Percentiles rank a stretch among this genome's conserved stretches.
These are phyloP conservation scores for Eucera pruinosa DNA, from an alignment of 2,888 invertebrate genomes.

Conservation along the genomic window DNA sequence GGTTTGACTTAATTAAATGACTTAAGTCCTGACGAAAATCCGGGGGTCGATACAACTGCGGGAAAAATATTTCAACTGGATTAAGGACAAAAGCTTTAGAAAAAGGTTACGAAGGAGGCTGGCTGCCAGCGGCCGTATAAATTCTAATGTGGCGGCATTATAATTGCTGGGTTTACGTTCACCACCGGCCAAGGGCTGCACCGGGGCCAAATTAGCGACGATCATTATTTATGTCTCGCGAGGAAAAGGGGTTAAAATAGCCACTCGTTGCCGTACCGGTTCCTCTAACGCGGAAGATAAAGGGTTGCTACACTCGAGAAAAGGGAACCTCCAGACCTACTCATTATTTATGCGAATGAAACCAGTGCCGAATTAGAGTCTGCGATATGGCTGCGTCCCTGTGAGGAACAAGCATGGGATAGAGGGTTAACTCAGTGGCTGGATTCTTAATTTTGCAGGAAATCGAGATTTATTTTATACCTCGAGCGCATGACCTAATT, in stretches of 20 bases:
- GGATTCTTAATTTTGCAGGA: neutral
- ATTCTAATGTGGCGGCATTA: conserved; percentile 84
- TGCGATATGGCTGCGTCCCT: neutral
- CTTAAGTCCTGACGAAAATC: conserved; percentile 73
- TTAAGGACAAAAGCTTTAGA: conserved; percentile 83
- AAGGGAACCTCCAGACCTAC: conserved; percentile 41
- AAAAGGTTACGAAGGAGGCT: conserved; percentile 79
- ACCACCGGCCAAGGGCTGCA: conserved; percentile 75
- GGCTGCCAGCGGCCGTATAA: conserved; percentile 77
- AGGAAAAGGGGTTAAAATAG: conserved; percentile 82
- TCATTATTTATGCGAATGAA: conserved; percentile 60
- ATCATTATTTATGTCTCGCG: conserved; percentile 84
- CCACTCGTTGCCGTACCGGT: conserved; percentile 70
- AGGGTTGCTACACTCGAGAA: conserved; percentile 74
- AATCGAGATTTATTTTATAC: neutral
- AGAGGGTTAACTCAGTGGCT: neutral
- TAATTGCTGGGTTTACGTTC: conserved; percentile 83
- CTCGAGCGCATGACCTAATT: neutral
- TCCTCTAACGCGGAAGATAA: conserved; percentile 78
- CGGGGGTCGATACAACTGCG: conserved; percentile 67
- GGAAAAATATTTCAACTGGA: conserved; percentile 82
- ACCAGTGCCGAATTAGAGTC: conserved; percentile 43
- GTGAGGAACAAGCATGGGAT: neutral
- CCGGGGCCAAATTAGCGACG: conserved; percentile 83
- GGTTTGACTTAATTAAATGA: conserved; percentile 74